These are phyloP conservation scores for Macropodus opercularis DNA, from an alignment of 2,797 vertebrate species.

Conservation along the genomic window DNA sequence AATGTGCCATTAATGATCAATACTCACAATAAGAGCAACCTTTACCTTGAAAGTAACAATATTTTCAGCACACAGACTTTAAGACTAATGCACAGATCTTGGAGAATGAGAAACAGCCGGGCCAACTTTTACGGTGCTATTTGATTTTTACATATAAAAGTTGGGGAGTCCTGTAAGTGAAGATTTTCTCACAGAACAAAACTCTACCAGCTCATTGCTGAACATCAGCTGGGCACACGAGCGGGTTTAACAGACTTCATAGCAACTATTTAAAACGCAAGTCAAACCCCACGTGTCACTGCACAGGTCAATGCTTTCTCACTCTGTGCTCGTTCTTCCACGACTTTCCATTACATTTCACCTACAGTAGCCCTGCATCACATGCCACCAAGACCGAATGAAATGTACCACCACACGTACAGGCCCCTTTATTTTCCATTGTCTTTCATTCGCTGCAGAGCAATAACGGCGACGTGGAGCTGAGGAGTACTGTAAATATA, in stretches of 20 bases:
- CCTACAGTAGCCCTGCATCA: slow-evolving; percentile 35
- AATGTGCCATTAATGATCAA: slow-evolving; percentile 57
- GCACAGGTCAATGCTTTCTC: slow-evolving; percentile 22
- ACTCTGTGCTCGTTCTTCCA: slow-evolving; percentile 7
- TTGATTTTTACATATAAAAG: slow-evolving; percentile 77
- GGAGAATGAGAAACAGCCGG: slow-evolving; percentile 63
- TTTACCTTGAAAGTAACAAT: slow-evolving; percentile 41
- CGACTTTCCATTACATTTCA: background rate
- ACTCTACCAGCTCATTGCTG: slow-evolving; percentile 55
- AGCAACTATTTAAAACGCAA: slow-evolving; percentile 6
- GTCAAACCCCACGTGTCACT: slow-evolving; percentile 9
- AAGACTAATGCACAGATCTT: slow-evolving; percentile 60
- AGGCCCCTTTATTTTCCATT: background rate
- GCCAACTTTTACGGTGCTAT: slow-evolving; percentile 84
- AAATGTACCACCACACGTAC: slow-evolving; percentile 39
- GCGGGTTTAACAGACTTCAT: background rate
- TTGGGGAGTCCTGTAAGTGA: slow-evolving; percentile 54
- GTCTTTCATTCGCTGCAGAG: slow-evolving; percentile 70
- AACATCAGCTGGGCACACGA: slow-evolving; percentile 25
- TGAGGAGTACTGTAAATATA: slow-evolving; percentile 43
- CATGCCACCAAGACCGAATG: slow-evolving; percentile 38
- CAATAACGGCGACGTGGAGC: slow-evolving; percentile 56
- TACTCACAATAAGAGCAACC: slow-evolving; percentile 42
- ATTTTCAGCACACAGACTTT: slow-evolving; percentile 59
- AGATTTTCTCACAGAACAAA: slow-evolving; percentile 21